These are phyloP conservation scores for Parauchenoglanis punctatus DNA, from an alignment of 2,797 vertebrate species.

Conservation along the genomic window DNA sequence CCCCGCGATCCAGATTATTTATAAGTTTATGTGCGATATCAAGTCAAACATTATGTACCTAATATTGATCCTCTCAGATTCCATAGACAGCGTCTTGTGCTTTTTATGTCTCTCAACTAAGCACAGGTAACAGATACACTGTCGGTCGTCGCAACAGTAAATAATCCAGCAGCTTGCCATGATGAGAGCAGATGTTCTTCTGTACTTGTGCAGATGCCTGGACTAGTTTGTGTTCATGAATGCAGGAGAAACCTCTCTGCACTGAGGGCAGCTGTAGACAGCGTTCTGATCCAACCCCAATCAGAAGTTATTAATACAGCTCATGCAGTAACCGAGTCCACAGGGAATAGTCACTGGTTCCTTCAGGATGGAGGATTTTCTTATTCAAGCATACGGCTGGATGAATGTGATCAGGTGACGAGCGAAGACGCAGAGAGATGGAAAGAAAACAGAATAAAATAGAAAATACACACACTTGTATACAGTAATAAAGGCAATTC, in stretches of 20 bases:
- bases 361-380: too few species aligned
- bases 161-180: constrained; percentile 15
- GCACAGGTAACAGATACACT: constrained; percentile 27
- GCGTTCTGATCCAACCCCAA: too few species aligned
- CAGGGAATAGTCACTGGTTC: too few species aligned
- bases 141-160: constrained; percentile 27
- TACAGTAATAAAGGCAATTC: neutral
- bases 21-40: neutral
- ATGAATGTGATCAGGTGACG: neutral
- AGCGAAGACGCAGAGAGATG: neutral
- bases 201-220: neutral
- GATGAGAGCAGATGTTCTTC: constrained; percentile 17
- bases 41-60: neutral
- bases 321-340: too few species aligned
- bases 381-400: neutral
- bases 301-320: too few species aligned
- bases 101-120: neutral
- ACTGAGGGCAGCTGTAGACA: too few species aligned
- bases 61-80: neutral
- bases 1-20: too few species aligned
- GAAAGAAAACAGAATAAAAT: neutral
- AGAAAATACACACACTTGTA: neutral
- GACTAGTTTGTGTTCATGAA: constrained; percentile 44
- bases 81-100: neutral
- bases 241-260: constrained; percentile 14